Evolutionary conservation across 2,888 invertebrate species (phyloP), one percentile per base, ranked within the genome.

Genomic region (Ochlodes sylvanus): DNA sequence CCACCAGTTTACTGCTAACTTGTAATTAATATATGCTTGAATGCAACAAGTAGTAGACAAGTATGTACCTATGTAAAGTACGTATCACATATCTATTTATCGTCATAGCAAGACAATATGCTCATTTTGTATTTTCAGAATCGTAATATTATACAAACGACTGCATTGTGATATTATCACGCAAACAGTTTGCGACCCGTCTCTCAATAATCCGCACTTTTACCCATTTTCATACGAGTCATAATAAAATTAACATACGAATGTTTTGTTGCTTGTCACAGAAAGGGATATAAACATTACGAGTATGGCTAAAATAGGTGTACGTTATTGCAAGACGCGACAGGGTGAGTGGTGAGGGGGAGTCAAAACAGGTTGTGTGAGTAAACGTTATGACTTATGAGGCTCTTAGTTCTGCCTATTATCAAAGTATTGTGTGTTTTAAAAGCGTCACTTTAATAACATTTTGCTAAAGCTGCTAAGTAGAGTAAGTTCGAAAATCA

Each of bases 201-300:
- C 76, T 78, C 77, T 73, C 73, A 75, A 83, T 86, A 82, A 86
- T 89, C 81, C 83, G 80, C 78, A 88, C 84, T 90, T 91, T 91
- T 89, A 84, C 77, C 84, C 85, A 80, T 91, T 92, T 90, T 88
- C 77, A 83, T 84, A 77, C 76, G 78, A 80, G 80, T 76, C 72
- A 80, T 78, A 78, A 85, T 92, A 84, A 87, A 86, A 92, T 92
- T 92, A 80, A 77, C 92, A 92, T 92, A 86, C 70, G 83, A 87
- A 90, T 82, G 82, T 75, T 71, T n/a, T 41, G 71, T 70, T 73
- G 75, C 69, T 71, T 79, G 78, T 80, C 80, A 81, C 78, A 77
- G 73, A 78, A 79, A 71, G 75, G 76, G 73, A 70, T 70, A 75
- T 76, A 72, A 76, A 77, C 76, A 73, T 74, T 76, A 76, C 75